Base-by-base conservation (phyloP, 2,888 invertebrate species). In the Mythimna pallens region DNA sequence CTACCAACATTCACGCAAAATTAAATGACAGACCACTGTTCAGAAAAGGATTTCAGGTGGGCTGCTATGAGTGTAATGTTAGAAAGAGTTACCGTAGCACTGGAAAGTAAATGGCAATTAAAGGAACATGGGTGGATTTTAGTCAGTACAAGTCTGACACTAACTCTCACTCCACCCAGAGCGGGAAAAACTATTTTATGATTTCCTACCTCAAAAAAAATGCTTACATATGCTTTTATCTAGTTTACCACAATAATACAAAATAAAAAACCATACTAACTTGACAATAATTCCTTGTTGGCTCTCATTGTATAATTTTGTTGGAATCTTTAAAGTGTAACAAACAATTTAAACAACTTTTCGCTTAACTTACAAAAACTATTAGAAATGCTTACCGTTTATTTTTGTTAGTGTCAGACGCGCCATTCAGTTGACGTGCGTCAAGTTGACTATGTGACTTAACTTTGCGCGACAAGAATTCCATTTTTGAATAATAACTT, bases 371-470 rank as follows among this genome's bases (percentile, higher is more conserved):
- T 65, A 34, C 54, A n/a, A 54, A 62, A 40, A 59, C 25, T 58
- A 17, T 52, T 63, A 36, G 12, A 65, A 78, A 65, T 72, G 89
- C 95, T 94, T 87, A 96, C 95, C 92, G 87, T 86, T 91, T 92
- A 89, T 74, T 88, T 88, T 90, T 90, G 70, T 81, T 66, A 86
- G 78, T 71, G 81, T 89, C 87, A 76, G 82, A 71, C 86, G 92
- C 86, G 89, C 95, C 95, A 94, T 95, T 95, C 88, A 93, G 80
- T 78, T 94, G 94, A 92, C 93, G 87, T 77, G 83, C 84, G 91
- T 95, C 94, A 92, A 93, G 76, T 77, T 94, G 91, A 77, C 89
- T 88, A 82, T 91, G 89, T 20, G 93, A 92, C 78, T 94, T 95
- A 63, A 93, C 91, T 92, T 93, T 94, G 34, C 92, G 93, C n/a